phyloP scores from a whole-genome alignment of 2,888 invertebrate genomes.

The Amphiduros pacificus region DNA sequence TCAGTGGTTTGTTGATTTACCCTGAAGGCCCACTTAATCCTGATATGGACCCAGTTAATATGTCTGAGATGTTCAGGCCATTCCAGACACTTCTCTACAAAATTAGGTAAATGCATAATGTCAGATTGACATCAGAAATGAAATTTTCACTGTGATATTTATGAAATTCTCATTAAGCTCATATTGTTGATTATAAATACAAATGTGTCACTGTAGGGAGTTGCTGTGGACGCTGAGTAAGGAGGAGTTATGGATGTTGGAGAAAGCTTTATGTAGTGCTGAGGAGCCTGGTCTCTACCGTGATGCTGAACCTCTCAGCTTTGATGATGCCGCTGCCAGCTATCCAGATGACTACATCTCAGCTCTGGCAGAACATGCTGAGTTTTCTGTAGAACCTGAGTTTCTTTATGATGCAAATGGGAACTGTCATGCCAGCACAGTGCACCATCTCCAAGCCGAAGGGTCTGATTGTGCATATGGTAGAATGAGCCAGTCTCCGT shows the following conservation, averaged over 20 bases:
- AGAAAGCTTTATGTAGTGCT: slow-evolving; percentile 86
- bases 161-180: neutral
- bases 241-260: slow-evolving; percentile 81
- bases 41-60: slow-evolving; percentile 75
- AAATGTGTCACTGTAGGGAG: slow-evolving; percentile 65
- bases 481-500: slow-evolving; percentile 30
- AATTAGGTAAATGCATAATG: slow-evolving; percentile 64
- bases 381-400: neutral
- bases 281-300: slow-evolving; percentile 21
- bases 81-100: slow-evolving; percentile 79
- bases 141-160: neutral
- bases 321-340: slow-evolving; percentile 4
- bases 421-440: neutral
- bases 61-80: slow-evolving; percentile 97
- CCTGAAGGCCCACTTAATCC: slow-evolving; percentile 92
- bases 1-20: slow-evolving; percentile 84
- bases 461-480: neutral
- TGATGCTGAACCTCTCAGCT: neutral
- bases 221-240: slow-evolving; percentile 84
- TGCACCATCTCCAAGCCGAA: neutral
- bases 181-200: neutral
- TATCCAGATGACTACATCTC: slow-evolving; percentile 2
- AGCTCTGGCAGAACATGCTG: slow-evolving; percentile 2
- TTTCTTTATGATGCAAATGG: slow-evolving; percentile 1
- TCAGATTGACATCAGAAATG: neutral